These are phyloP conservation scores for Diorhabda elongata DNA, from an alignment of 1,140 invertebrate genomes.

Conservation along the genomic window DNA sequence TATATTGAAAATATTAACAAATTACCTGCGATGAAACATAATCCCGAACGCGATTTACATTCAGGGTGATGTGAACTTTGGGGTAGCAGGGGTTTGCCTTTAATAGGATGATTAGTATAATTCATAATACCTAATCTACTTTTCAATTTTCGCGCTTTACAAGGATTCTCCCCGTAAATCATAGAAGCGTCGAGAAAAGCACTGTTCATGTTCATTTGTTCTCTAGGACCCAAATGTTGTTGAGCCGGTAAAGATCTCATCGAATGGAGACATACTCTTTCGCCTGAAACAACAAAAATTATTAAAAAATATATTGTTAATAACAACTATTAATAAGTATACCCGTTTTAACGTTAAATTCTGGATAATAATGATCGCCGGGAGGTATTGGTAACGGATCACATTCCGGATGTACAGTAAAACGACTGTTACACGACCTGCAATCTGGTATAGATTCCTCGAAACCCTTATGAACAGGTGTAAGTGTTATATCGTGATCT, in stretches of 20 bases:
- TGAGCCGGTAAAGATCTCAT: slow-evolving; percentile 89
- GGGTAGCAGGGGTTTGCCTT: slow-evolving; percentile 74
- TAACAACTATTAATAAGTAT: slow-evolving; percentile 37
- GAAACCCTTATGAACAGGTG: slow-evolving; percentile 76
- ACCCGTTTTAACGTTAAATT: slow-evolving; percentile 74
- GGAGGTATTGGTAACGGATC: slow-evolving; percentile 80
- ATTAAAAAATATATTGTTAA: too few species aligned
- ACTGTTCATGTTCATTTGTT: slow-evolving; percentile 92
- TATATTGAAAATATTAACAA: background rate
- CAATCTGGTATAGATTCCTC: slow-evolving; percentile 46
- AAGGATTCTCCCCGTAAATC: slow-evolving; percentile 71
- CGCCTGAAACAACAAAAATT: slow-evolving; percentile 55
- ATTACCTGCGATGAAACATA: slow-evolving; percentile 77
- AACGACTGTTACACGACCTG: slow-evolving; percentile 73
- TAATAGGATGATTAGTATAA: slow-evolving; percentile 65
- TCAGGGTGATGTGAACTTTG: slow-evolving; percentile 73
- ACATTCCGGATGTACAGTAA: slow-evolving; percentile 84
- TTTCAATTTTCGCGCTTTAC: slow-evolving; percentile 62
- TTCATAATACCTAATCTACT: slow-evolving; percentile 77
- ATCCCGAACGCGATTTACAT: slow-evolving; percentile 76
- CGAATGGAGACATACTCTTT: slow-evolving; percentile 84
- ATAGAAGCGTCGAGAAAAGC: slow-evolving; percentile 80
- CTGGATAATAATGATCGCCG: slow-evolving; percentile 82
- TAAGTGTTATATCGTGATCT: slow-evolving; percentile 89
- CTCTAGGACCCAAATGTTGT: slow-evolving; percentile 77